Conservation (phyloP, 2,888 invertebrate genomes). For the Palloptera scutellata region DNA sequence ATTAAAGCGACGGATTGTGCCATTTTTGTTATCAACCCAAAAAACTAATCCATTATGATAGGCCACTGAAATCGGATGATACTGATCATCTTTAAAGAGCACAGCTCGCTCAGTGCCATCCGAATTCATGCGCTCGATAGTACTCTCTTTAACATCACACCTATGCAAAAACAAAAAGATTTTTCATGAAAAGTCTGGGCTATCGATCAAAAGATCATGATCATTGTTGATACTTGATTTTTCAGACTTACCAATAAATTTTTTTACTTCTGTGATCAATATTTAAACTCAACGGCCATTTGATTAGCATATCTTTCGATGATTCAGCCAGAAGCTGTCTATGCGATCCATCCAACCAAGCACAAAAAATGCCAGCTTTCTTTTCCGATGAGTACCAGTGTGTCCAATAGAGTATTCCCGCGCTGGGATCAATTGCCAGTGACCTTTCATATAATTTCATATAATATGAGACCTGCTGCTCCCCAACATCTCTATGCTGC, state of each 20-base stretch:
- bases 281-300: constrained; percentile 80
- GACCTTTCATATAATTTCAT: constrained; percentile 62
- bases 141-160: constrained; percentile 76
- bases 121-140: constrained; percentile 72
- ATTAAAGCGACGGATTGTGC: constrained; percentile 67
- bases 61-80: constrained; percentile 76
- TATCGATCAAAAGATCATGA: neutral
- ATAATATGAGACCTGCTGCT: neutral
- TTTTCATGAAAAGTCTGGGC: neutral
- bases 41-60: constrained; percentile 71
- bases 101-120: constrained; percentile 67
- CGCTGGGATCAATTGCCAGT: constrained; percentile 74
- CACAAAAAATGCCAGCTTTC: constrained; percentile 72
- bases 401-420: constrained; percentile 81
- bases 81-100: constrained; percentile 66
- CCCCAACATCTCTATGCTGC: neutral
- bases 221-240: too few relatives aligned
- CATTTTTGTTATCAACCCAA: constrained; percentile 77
- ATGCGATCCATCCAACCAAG: constrained; percentile 78
- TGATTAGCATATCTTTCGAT: constrained; percentile 68
- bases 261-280: constrained; percentile 69
- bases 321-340: constrained; percentile 69
- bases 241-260: constrained; percentile 69
- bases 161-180: constrained; percentile 46
- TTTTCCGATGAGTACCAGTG: constrained; percentile 69